Evolutionary conservation across 2,888 invertebrate genomes (phyloP), one percentile per base, ranked within the genome.

Genomic region (Syrista parreyssii): DNA sequence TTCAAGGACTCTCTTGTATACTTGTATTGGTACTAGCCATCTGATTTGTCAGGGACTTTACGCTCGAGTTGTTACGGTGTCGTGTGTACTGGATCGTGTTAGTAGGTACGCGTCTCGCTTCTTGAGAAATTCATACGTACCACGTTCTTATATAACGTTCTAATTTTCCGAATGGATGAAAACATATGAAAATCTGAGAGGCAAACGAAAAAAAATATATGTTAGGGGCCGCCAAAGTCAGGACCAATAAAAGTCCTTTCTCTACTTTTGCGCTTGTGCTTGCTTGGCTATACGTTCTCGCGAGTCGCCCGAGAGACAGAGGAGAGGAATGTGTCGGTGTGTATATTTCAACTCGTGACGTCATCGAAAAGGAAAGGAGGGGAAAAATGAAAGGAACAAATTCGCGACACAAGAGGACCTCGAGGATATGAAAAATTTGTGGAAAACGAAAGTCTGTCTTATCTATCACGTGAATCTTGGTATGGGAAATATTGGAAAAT

Each of bases 101-200:
- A 23, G 55, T 23, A 55, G 55, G 2, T 55, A 55, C 23, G 55
- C 9, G 55, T 55, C 55, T 55, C 23, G 55, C 23, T 23, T 55
- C 55, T 55, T 55, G 55, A 55, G 55, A 55, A 55, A 23, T 55
- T 55, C 71, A 74, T 35, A 34, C n/a, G 74, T 74, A 35, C 78
- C 77, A 79, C 83, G 83, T 84, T 82, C 81, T 78, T 81, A 81
- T 83, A 88, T 86, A 88, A 88, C 88, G 88, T 90, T 89, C 90
- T 89, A 90, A 91, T 91, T 91, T 91, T 91, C 90, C 91, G 84
- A 89, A 85, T 86, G 91, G 87, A 89, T 90, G 90, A 89, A 88
- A 89, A 90, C 91, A 88, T 90, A 91, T 90, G 90, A 91, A 91
- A 91, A 90, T 90, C 89, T 90, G 89, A 85, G 90, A 89, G 86